phyloP scores from a whole-genome alignment of 2,797 vertebrate species.

The Smutsia gigantea region DNA sequence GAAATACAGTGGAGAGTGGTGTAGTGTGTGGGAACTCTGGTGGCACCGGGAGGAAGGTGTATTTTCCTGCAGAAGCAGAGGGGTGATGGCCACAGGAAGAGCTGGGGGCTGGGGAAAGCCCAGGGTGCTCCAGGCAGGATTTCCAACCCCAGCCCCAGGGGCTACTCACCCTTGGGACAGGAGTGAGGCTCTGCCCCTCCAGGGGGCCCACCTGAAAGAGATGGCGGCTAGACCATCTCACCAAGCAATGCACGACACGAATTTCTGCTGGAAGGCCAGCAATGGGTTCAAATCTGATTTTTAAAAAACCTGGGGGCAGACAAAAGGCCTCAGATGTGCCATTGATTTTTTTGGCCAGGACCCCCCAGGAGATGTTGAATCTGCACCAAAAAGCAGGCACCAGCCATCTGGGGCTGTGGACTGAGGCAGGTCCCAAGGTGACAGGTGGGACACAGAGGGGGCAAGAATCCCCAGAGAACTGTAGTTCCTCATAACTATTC shows the following conservation, averaged over 20 bases:
- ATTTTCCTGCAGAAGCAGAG: background rate
- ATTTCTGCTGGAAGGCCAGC: background rate
- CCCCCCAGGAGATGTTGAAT: background rate
- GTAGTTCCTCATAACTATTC: background rate
- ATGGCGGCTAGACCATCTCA: background rate
- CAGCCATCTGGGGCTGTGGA: too few species aligned
- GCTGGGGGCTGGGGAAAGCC: background rate
- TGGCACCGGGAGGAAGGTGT: too few species aligned
- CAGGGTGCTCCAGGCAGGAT: background rate
- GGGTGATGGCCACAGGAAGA: background rate
- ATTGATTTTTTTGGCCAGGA: background rate
- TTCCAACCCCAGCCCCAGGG: background rate
- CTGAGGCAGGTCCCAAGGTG: too few species aligned
- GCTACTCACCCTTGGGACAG: background rate
- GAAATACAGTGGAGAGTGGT: too few species aligned
- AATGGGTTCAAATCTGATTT: background rate
- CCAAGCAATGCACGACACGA: rapidly evolving
- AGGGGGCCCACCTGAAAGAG: background rate
- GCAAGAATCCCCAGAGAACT: background rate
- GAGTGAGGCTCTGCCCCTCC: background rate
- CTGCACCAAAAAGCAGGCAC: background rate
- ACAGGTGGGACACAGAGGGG: background rate
- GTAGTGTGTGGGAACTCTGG: too few species aligned
- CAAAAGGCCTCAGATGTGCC: background rate
- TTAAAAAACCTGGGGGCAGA: background rate